Conservation (phyloP, 2,888 invertebrate species). For the Sthenelais limicola region DNA sequence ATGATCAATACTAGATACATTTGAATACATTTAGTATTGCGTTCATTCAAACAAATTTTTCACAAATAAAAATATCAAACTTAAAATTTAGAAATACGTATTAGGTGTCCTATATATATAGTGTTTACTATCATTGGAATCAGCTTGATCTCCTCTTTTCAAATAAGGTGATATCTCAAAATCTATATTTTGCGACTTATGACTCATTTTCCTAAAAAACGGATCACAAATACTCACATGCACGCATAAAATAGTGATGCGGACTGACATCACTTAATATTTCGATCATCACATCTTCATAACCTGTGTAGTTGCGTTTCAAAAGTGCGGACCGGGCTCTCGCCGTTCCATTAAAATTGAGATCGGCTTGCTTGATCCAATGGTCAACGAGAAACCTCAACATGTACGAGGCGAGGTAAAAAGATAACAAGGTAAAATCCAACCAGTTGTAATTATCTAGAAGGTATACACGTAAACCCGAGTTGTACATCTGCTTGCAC, state of each 20-base stretch:
- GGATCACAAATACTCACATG: too few relatives aligned
- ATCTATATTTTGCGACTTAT: too few relatives aligned
- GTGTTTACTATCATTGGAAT: too few relatives aligned
- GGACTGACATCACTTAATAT: slow-evolving; percentile 53
- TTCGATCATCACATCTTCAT: slow-evolving; percentile 42
- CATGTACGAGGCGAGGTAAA: slow-evolving; percentile 72
- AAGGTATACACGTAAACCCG: slow-evolving; percentile 68
- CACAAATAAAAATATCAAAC: too few relatives aligned
- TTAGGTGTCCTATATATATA: background rate
- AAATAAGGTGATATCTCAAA: too few relatives aligned
- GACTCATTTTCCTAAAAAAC: too few relatives aligned
- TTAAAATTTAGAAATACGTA: too few relatives aligned
- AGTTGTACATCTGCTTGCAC: slow-evolving; percentile 71
- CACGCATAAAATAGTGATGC: slow-evolving; percentile 54
- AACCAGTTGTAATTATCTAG: slow-evolving; percentile 71
- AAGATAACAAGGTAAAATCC: slow-evolving; percentile 70
- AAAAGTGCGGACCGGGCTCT: slow-evolving; percentile 59
- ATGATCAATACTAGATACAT: too few relatives aligned
- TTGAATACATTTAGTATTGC: too few relatives aligned
- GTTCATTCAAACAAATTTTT: too few relatives aligned
- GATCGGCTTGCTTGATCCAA: slow-evolving; percentile 68
- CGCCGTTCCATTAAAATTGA: slow-evolving; percentile 64
- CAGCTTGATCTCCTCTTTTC: too few relatives aligned
- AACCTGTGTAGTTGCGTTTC: slow-evolving; percentile 55
- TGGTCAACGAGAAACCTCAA: slow-evolving; percentile 71